Conservation (phyloP, 2,113 vertebrate species). For the Carassius gibelio region DNA sequence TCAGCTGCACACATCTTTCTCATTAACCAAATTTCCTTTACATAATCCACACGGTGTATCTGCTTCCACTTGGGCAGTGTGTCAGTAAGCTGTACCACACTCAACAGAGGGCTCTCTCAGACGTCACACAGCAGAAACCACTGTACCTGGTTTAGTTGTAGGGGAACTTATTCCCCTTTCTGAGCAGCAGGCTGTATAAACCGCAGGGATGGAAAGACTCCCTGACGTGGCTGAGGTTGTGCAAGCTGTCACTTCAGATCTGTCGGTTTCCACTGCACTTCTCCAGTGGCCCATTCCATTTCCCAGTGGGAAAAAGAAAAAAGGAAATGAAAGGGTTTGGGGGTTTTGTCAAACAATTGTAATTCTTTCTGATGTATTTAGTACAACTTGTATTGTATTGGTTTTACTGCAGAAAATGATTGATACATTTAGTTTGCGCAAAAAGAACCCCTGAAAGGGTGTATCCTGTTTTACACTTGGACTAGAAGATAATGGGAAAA, state of each 20-base stretch:
- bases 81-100: background rate
- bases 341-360: background rate
- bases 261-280: conserved; percentile 49
- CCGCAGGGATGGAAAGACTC: conserved; percentile 50
- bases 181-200: conserved; percentile 14
- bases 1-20: conserved; percentile 13
- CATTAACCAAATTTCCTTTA: conserved; percentile 28
- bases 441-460: too few relatives aligned
- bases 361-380: background rate
- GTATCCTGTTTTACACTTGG: background rate
- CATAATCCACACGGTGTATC: conserved; percentile 10
- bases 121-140: background rate
- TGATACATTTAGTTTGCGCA: background rate
- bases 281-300: conserved; percentile 25
- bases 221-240: conserved; percentile 67
- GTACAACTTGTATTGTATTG: background rate
- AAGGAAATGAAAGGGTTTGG: conserved; percentile 3
- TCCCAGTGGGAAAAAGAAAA: conserved; percentile 32
- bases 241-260: conserved; percentile 67
- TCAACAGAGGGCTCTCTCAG: background rate
- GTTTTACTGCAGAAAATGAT: background rate
- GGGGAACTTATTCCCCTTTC: background rate
- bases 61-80: conserved; percentile 6
- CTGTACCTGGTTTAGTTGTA: conserved; percentile 4
- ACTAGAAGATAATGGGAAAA: background rate